Base-by-base conservation (phyloP, 1,140 invertebrate species). In the Nomia melanderi region DNA sequence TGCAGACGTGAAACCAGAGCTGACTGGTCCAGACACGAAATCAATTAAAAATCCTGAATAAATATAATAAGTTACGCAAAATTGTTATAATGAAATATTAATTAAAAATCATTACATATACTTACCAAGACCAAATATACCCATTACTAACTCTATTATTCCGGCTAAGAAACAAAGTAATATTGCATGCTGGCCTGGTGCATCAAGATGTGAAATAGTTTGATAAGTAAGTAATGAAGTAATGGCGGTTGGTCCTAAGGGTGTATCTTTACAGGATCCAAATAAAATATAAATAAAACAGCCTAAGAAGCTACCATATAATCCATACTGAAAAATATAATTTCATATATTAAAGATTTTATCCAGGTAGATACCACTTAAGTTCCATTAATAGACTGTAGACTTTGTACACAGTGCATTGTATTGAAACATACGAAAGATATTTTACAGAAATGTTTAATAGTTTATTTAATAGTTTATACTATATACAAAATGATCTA, bases 11-110 rank as follows among this genome's bases (percentile, higher is more conserved):
- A 98, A 99, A 20, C 97, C 97, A 14, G 96, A 97, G 17, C 97
- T 97, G 0, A 98, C 98, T 0, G 98, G 97, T 6, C 96, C 96
- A 0, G 97, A 98, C 1, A 99, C 97, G 90, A 98, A 99, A 91
- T 98, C 97, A 63, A 98, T 96, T 39, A 99, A 92, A 89, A 98
- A 98, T 57, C 98, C 97, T 96, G 29, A 90, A 88, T 62, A 27
- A 7, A 33, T 17, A 23, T 23, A 5, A 2, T n/a, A 31, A 11
- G 8, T 14, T 17, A 44, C 39, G 11, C 1, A 12, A 2, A 0
- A 41, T 14, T 9, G 12, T 17, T 44, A 17, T 17, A 44, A 44
- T n/a, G n/a, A n/a, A 5, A 4, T 5, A 44, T 17, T 14, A 11
- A 44, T 3, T 44, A 4, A 44, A 20, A 8, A 12, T 36, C 3